Conservation (phyloP, 2,797 vertebrate species). For the Myotis myotis region DNA sequence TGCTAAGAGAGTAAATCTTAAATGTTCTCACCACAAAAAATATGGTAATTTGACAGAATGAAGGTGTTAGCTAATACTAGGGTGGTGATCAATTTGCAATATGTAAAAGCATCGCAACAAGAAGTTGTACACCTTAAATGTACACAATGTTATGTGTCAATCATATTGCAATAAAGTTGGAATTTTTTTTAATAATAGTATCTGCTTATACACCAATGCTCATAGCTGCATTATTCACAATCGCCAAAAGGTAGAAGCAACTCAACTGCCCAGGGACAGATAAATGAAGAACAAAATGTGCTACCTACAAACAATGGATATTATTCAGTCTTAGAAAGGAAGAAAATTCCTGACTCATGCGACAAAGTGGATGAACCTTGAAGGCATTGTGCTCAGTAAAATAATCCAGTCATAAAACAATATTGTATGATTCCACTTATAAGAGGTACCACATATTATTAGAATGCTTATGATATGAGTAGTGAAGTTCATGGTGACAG, state of each 20-base stretch:
- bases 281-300: neutral
- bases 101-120: no score
- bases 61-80: neutral
- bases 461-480: neutral
- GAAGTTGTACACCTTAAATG: neutral
- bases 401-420: neutral
- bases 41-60: neutral
- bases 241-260: neutral
- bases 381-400: neutral
- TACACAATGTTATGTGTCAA: neutral
- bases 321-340: neutral
- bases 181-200: neutral
- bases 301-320: fast-evolving
- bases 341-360: neutral
- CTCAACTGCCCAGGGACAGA: neutral
- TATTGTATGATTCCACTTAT: neutral
- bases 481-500: neutral
- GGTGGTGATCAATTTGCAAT: neutral
- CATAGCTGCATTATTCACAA: neutral
- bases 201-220: neutral
- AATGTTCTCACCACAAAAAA: neutral
- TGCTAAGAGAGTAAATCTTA: neutral
- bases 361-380: no score
- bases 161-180: neutral
- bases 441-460: neutral